These are phyloP conservation scores for Lepisosteus osseus DNA, from an alignment of 2,113 vertebrate genomes.

Conservation along the genomic window DNA sequence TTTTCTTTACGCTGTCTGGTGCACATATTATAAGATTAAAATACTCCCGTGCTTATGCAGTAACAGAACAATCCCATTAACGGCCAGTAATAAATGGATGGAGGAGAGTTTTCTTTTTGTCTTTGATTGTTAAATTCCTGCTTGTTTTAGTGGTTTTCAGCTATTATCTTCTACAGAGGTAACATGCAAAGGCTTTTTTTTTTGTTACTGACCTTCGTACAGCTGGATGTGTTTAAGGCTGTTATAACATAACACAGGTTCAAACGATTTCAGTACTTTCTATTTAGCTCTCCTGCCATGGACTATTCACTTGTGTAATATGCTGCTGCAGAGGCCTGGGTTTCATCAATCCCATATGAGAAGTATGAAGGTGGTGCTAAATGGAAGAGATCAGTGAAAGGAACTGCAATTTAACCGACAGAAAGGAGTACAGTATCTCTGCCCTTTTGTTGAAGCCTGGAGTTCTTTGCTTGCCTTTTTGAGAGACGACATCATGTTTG, in stretches of 20 bases:
- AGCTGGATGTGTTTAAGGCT: slow-evolving; percentile 78
- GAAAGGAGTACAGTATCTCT: neutral
- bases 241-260: slow-evolving; percentile 78
- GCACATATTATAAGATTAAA: slow-evolving; percentile 49
- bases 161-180: slow-evolving; percentile 70
- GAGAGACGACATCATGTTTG: too few relatives aligned
- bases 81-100: slow-evolving; percentile 59
- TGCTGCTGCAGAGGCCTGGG: slow-evolving; percentile 70
- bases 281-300: slow-evolving; percentile 75
- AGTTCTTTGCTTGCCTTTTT: too few relatives aligned
- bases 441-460: neutral
- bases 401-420: neutral
- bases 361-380: slow-evolving; percentile 40
- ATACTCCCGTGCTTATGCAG: slow-evolving; percentile 40
- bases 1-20: slow-evolving; percentile 40
- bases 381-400: slow-evolving; percentile 21
- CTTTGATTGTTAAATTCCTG: slow-evolving; percentile 68
- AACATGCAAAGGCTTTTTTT: slow-evolving; percentile 67
- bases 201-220: slow-evolving; percentile 70
- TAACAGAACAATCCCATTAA: slow-evolving; percentile 60
- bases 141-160: slow-evolving; percentile 63
- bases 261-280: slow-evolving; percentile 76
- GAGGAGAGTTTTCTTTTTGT: slow-evolving; percentile 55
- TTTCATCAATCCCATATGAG: slow-evolving; percentile 73
- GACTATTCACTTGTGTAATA: slow-evolving; percentile 74